Evolutionary conservation across 2,113 vertebrate genomes (phyloP).

Genomic region (Coptodon rendalli): DNA sequence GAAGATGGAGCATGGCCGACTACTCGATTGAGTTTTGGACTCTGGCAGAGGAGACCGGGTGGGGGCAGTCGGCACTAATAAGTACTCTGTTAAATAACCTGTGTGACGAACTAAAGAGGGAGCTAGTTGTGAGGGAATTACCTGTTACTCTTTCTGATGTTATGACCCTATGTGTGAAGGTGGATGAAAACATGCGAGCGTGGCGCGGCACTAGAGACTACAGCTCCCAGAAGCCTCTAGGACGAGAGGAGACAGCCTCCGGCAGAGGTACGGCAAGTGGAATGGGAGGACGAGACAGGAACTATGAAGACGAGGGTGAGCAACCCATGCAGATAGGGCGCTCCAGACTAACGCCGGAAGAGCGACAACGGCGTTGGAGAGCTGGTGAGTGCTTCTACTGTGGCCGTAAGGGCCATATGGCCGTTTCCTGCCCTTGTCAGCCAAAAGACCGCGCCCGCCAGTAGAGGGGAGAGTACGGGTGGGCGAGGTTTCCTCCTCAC

Average conservation of each 20-base stretch:
- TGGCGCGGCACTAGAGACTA: fast-evolving
- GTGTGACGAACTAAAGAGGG: not conserved
- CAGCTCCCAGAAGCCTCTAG: not conserved
- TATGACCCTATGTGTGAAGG: not conserved
- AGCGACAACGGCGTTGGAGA: too few relatives aligned
- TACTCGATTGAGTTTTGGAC: not conserved
- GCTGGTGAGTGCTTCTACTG: too few relatives aligned
- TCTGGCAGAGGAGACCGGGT: not conserved
- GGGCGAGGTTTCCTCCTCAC: too few relatives aligned
- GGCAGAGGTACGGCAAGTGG: too few relatives aligned
- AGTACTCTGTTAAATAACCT: not conserved
- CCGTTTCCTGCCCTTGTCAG: too few relatives aligned
- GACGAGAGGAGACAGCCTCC: not conserved
- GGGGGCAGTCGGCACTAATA: not conserved
- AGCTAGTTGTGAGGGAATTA: not conserved
- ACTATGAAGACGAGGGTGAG: too few relatives aligned
- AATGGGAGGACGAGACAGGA: too few relatives aligned
- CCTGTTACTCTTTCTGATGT: not conserved
- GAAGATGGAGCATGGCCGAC: not conserved
- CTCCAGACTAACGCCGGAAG: too few relatives aligned
- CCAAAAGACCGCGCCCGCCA: too few relatives aligned
- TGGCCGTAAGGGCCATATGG: too few relatives aligned
- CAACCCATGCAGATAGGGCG: too few relatives aligned
- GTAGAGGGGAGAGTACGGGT: too few relatives aligned
- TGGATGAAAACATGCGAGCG: not conserved